phyloP scores from a whole-genome alignment of 2,888 invertebrate genomes.

The Apodemia hepburni region DNA sequence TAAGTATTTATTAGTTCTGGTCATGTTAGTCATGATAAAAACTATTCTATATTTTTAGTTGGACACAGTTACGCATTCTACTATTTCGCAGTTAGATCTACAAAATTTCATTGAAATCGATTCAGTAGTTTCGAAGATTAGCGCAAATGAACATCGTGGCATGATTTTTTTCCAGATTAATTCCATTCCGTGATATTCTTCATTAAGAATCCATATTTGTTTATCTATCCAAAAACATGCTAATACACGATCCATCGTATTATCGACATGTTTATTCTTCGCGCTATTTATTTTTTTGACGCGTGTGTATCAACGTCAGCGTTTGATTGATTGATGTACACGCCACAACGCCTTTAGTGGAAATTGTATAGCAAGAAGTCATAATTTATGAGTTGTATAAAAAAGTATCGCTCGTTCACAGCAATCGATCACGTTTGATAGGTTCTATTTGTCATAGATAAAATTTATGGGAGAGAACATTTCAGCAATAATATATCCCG shows the following conservation, averaged over 20 bases:
- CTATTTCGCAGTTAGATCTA: no score
- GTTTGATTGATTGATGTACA: constrained; percentile 37
- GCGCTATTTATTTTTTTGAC: constrained; percentile 11
- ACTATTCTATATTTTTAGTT: no score
- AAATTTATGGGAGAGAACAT: constrained; percentile 11
- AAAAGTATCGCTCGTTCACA: constrained; percentile 19
- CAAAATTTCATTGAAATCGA: no score
- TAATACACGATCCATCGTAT: neutral
- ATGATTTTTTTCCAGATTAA: no score
- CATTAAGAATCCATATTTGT: neutral
- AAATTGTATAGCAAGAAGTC: constrained; percentile 28
- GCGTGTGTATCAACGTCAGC: constrained; percentile 25
- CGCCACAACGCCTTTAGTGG: constrained; percentile 29
- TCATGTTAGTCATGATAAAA: no score
- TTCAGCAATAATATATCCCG: constrained; percentile 9
- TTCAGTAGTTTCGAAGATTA: no score
- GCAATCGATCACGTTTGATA: constrained; percentile 22
- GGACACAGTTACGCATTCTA: no score
- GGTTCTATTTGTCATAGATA: constrained; percentile 17
- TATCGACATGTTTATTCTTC: constrained; percentile 11
- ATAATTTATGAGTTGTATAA: constrained; percentile 32
- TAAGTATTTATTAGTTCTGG: no score
- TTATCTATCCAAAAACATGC: neutral
- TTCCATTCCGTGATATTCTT: neutral
- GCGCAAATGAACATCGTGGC: no score